Base-by-base conservation (phyloP, 2,113 vertebrate species). In the Channa maculata region DNA sequence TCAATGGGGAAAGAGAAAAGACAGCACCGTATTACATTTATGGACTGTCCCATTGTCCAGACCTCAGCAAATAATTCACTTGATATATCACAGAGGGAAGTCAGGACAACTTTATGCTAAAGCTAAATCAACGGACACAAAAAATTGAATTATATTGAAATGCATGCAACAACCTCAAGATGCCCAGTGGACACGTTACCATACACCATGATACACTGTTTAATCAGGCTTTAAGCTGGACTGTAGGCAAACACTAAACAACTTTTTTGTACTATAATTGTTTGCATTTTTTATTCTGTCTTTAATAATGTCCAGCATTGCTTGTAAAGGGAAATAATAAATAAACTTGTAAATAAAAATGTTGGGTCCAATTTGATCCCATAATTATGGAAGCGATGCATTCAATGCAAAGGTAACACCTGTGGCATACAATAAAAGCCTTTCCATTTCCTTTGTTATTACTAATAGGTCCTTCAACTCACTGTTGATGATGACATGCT, bases 371-470 rank as follows among this genome's bases (percentile, higher is more conserved):
- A 57, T 15, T 12, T 61, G n/a, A 76, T 43, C 54, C 39, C 2
- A 4, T 67, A 65, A 80, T 85, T 52, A 83, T 55, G 58, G 12
- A 60, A 53, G 50, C 55, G 55, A 62, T 38, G 48, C 65, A 71
- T 62, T 70, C 53, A 71, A 68, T 82, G 15, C 75, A 65, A 79
- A 84, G 65, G 65, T 77, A 24, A 67, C 63, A 64, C 14, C 45
- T 66, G 55, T 73, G 44, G 54, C 46, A 73, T 80, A 24, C 24
- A 24, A 24, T 24, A 82, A 86, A 82, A 86, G 76, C 76, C 60
- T 76, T 76, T 66, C 71, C 73, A 84, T 88, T 88, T 86, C 48
- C 41, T 64, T 75, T 80, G 63, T 75, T 70, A 66, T 74, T 71
- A 39, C 43, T 53, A 46, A 44, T 67, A 41, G 83, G 72, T 53